Evolutionary conservation across 1,140 invertebrate species (phyloP).

Genomic region (Akabosia matsudoensis): DNA sequence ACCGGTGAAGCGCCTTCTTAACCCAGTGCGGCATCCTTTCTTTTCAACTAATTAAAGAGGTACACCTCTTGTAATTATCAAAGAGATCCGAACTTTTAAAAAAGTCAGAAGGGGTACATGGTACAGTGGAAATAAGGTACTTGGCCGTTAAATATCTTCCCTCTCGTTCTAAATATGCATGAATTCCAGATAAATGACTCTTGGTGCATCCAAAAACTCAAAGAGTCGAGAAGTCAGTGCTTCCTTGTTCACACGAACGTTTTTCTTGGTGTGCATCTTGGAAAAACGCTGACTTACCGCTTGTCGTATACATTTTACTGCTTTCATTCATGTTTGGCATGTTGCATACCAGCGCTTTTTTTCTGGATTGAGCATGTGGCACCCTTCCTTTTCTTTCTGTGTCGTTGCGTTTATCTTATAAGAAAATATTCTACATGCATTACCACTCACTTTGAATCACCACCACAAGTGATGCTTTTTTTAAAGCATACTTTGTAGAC

Average conservation of each 20-base stretch:
- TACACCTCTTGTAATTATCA: slow-evolving; percentile 21
- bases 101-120: not conserved
- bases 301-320: no score
- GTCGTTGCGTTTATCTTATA: no score
- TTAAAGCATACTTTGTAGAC: not conserved
- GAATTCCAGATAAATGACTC: no score
- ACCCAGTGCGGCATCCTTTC: not conserved
- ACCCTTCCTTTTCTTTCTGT: slow-evolving; percentile 3
- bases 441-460: slow-evolving; percentile 14
- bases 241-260: no score
- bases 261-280: no score
- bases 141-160: no score
- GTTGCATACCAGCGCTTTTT: not conserved
- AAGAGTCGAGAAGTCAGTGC: no score
- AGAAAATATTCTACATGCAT: not conserved
- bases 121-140: not conserved
- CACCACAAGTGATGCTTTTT: no score
- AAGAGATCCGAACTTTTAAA: slow-evolving; percentile 15
- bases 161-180: no score
- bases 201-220: no score
- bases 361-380: not conserved
- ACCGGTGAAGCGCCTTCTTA: not conserved
- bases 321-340: not conserved
- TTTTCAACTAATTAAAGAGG: slow-evolving; percentile 14
- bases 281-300: no score